Evolutionary conservation across 2,797 vertebrate genomes (phyloP).

Genomic region (Perdix hodgsoniae): DNA sequence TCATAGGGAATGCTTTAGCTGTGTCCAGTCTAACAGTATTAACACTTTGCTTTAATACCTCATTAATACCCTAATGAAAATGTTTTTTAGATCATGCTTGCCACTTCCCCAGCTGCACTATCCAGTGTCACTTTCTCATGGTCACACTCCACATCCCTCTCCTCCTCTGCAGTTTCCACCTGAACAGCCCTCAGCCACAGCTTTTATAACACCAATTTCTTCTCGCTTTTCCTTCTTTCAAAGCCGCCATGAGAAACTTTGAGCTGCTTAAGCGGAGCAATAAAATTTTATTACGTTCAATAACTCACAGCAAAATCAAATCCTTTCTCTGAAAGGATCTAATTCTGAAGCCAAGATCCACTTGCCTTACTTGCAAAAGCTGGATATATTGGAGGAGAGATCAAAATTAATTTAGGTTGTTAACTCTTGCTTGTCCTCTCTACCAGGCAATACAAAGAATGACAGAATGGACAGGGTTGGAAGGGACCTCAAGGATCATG

Average conservation of each 20-base stretch:
- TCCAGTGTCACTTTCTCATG: background rate
- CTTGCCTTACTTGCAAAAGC: background rate
- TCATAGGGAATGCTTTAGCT: background rate
- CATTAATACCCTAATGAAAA: background rate
- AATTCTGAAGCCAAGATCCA: slow-evolving; percentile 21
- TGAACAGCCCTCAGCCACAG: background rate
- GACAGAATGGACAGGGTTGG: no score
- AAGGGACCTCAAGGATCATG: no score
- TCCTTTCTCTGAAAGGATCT: background rate
- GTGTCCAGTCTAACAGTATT: accelerated
- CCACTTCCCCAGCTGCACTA: background rate
- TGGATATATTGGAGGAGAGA: background rate
- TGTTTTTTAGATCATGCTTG: background rate
- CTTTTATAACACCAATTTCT: background rate
- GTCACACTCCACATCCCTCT: background rate
- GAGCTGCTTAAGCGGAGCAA: slow-evolving; percentile 45
- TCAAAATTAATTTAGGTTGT: background rate
- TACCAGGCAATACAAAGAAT: background rate
- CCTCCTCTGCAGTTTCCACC: background rate
- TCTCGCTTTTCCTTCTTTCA: background rate
- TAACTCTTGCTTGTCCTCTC: background rate
- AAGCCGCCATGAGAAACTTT: background rate
- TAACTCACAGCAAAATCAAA: slow-evolving; percentile 28
- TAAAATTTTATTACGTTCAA: slow-evolving; percentile 42
- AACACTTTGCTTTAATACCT: background rate